Conservation (phyloP, 2,888 invertebrate species). For the Phrixothrix hirtus region DNA sequence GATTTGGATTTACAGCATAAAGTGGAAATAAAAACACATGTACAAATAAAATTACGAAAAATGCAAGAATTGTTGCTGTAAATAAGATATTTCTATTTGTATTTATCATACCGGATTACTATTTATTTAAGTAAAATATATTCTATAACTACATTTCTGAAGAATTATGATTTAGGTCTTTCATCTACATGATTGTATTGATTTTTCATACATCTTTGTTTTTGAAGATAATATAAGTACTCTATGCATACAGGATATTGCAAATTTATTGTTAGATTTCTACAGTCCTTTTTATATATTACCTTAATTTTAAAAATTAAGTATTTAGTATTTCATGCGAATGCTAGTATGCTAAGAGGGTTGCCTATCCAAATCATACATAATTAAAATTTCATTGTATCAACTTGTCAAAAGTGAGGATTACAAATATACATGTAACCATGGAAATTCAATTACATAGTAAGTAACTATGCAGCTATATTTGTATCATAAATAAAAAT, state of each 20-base stretch:
- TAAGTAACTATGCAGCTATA: no score
- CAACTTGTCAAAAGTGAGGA: no score
- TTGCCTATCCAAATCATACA: no score
- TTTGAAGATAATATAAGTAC: not conserved
- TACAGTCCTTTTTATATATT: not conserved
- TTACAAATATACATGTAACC: no score
- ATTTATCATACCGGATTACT: constrained; percentile 55
- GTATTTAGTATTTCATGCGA: no score
- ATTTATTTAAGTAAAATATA: constrained; percentile 5
- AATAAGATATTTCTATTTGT: constrained; percentile 63
- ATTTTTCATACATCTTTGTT: constrained; percentile 18
- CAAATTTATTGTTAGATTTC: constrained; percentile 1
- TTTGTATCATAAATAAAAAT: no score
- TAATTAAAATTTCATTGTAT: no score
- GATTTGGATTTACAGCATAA: constrained; percentile 55
- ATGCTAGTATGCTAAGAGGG: no score
- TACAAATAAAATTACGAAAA: constrained; percentile 63
- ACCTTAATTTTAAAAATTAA: no score
- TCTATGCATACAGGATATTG: constrained; percentile 10
- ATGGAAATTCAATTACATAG: no score
- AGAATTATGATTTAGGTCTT: constrained; percentile 19
- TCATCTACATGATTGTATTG: constrained; percentile 26
- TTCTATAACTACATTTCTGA: constrained; percentile 22
- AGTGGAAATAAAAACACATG: constrained; percentile 65
- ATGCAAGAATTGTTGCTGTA: constrained; percentile 62